Percentiles rank a stretch among this genome's conserved stretches.
Conservation (phyloP, 2,888 invertebrate species). For the Limenitis camilla region DNA sequence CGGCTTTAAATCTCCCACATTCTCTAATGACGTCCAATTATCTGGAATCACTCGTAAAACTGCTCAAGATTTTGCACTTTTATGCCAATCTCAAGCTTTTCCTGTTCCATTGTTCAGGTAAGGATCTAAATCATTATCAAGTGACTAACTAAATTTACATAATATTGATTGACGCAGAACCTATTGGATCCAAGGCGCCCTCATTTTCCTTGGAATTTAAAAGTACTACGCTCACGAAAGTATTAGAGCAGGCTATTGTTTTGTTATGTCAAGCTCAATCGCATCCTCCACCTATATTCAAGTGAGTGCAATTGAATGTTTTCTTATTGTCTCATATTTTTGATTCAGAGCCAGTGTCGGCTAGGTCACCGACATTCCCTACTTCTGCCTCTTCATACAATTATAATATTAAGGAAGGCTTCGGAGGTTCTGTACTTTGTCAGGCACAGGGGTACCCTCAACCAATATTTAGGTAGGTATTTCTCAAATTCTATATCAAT, state of each 20-base stretch:
- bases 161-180: slow-evolving; percentile 60
- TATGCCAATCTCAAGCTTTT: slow-evolving; percentile 86
- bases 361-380: slow-evolving; percentile 67
- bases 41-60: slow-evolving; percentile 79
- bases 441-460: slow-evolving; percentile 77
- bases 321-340: slow-evolving; percentile 26
- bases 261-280: slow-evolving; percentile 81
- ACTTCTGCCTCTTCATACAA: slow-evolving; percentile 68
- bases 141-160: slow-evolving; percentile 1
- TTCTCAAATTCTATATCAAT: slow-evolving; percentile 29
- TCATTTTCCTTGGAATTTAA: slow-evolving; percentile 73
- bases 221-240: slow-evolving; percentile 75
- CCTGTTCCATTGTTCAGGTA: slow-evolving; percentile 78
- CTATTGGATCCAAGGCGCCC: slow-evolving; percentile 76
- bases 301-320: slow-evolving; percentile 64
- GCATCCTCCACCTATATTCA: slow-evolving; percentile 79
- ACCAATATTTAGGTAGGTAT: slow-evolving; percentile 79
- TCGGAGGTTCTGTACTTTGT: slow-evolving; percentile 68
- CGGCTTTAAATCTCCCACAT: slow-evolving; percentile 81
- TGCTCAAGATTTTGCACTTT: slow-evolving; percentile 78
- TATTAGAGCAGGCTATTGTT: slow-evolving; percentile 68
- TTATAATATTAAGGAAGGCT: slow-evolving; percentile 53
- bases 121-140: slow-evolving; percentile 29
- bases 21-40: slow-evolving; percentile 80
- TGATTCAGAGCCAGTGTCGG: slow-evolving; percentile 66